A percentile compares a stretch with the other conserved stretches of the same genome.
Evolutionary conservation across 2,113 vertebrate species (phyloP).

Genomic region (Edolisoma coerulescens): DNA sequence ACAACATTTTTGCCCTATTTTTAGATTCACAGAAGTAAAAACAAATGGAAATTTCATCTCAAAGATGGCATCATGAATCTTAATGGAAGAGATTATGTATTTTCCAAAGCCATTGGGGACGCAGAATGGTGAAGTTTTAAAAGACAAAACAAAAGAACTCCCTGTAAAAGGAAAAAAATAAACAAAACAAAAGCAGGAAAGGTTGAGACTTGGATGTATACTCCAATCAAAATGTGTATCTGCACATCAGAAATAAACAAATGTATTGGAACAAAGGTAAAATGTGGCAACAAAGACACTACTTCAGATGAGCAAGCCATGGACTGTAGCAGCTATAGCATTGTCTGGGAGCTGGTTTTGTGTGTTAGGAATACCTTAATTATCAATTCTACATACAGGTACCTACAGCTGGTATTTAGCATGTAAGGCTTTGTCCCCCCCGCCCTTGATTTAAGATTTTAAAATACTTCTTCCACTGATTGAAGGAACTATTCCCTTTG

Average conservation of each 20-base stretch:
- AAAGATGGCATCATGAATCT: conserved; percentile 99
- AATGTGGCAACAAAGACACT: conserved; percentile 79
- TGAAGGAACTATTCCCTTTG: conserved; percentile 75
- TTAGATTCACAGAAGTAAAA: conserved; percentile 99
- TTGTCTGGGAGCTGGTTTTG: conserved; percentile 69
- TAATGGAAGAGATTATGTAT: conserved; percentile 97
- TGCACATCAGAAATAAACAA: conserved; percentile 75
- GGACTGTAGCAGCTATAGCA: conserved; percentile 74
- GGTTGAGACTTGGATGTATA: conserved; percentile 77
- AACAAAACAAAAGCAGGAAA: conserved; percentile 64
- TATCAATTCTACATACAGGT: conserved; percentile 78
- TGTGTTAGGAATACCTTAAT: conserved; percentile 73
- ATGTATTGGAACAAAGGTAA: conserved; percentile 77
- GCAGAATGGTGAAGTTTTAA: conserved; percentile 92
- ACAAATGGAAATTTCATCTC: conserved; percentile 99
- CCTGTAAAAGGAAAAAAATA: conserved; percentile 47
- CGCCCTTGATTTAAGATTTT: conserved; percentile 65
- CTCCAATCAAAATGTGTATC: conserved; percentile 80
- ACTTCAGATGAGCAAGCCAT: conserved; percentile 79
- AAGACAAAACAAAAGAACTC: conserved; percentile 66
- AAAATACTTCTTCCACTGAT: conserved; percentile 74
- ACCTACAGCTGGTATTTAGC: conserved; percentile 78
- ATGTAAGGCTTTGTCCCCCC: conserved; percentile 77
- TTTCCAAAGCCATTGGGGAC: conserved; percentile 99
- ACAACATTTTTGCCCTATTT: conserved; percentile 24